These are phyloP conservation scores for Theonella swinhoei DNA, from an alignment of 37 sponge, comb jelly and placozoan genomes.

Conservation along the genomic window DNA sequence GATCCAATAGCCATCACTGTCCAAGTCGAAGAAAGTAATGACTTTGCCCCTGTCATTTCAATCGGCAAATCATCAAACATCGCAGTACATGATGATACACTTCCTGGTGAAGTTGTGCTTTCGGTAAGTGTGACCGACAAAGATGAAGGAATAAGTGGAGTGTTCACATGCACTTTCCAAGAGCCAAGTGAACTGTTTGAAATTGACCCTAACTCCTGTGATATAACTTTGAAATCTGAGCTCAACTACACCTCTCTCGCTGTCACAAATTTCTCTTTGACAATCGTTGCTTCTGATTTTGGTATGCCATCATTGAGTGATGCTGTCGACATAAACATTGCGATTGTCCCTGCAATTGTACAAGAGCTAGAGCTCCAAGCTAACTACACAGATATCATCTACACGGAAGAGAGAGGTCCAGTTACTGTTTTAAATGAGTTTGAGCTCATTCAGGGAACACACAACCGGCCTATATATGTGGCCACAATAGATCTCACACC, in stretches of 20 bases:
- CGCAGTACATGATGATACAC: not conserved
- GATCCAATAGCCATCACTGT: constrained; percentile 51
- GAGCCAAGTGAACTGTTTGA: not conserved
- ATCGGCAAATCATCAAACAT: not conserved
- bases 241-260: not conserved
- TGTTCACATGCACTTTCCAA: constrained; percentile 15
- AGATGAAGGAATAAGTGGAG: constrained; percentile 61
- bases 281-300: constrained; percentile 24
- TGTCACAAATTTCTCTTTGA: constrained; percentile 6
- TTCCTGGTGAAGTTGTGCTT: not conserved
- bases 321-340: not conserved
- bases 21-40: constrained; percentile 36
- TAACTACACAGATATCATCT: constrained; percentile 14
- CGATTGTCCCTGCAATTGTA: not conserved
- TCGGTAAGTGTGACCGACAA: constrained; percentile 26
- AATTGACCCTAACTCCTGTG: constrained; percentile 29
- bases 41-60: constrained; percentile 45
- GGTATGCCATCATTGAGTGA: constrained; percentile 30
- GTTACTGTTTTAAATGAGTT: constrained; percentile 23
- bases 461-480: not conserved
- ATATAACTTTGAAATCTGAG: not conserved
- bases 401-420: constrained; percentile 37
- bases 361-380: constrained; percentile 7
- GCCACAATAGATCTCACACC: constrained; percentile 20
- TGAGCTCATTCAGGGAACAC: not conserved